These are phyloP conservation scores for Bimastos eiseni DNA, from an alignment of 2,888 invertebrate species.

Conservation along the genomic window DNA sequence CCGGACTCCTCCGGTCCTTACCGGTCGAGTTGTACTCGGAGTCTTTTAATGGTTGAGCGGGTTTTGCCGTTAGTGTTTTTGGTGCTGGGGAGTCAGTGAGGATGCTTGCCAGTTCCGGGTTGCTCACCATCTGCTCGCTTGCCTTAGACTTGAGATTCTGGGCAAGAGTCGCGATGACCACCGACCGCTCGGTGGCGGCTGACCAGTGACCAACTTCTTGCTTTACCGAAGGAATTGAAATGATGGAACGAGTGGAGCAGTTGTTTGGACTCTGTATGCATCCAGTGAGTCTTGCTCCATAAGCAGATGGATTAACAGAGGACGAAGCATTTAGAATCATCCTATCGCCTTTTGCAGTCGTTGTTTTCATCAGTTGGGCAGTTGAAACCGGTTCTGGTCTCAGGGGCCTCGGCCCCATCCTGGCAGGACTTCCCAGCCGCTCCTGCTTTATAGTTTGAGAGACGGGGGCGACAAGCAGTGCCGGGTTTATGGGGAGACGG, in stretches of 20 bases:
- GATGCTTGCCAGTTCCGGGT: constrained; percentile 9
- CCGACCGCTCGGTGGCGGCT: not conserved
- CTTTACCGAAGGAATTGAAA: not conserved
- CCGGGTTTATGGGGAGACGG: not conserved
- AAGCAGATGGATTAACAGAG: not conserved
- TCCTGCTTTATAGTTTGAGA: not conserved
- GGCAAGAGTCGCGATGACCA: not conserved
- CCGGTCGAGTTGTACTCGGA: not conserved
- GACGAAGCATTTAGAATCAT: not conserved
- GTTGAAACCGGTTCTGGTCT: not conserved
- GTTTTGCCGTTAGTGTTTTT: not conserved
- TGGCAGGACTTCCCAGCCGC: not conserved
- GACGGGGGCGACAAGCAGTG: not conserved
- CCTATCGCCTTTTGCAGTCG: not conserved
- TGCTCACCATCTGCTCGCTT: not conserved
- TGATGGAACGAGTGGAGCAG: not conserved
- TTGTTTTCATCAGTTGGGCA: not conserved
- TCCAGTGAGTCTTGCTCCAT: not conserved
- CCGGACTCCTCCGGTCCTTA: not conserved
- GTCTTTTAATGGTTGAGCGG: not conserved
- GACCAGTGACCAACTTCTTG: not conserved
- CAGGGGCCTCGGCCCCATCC: not conserved
- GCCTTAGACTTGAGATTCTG: not conserved
- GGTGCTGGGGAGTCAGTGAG: not conserved
- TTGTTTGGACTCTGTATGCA: not conserved